Conservation (phyloP, 2,888 invertebrate genomes). For the Metacarcinus magister region DNA sequence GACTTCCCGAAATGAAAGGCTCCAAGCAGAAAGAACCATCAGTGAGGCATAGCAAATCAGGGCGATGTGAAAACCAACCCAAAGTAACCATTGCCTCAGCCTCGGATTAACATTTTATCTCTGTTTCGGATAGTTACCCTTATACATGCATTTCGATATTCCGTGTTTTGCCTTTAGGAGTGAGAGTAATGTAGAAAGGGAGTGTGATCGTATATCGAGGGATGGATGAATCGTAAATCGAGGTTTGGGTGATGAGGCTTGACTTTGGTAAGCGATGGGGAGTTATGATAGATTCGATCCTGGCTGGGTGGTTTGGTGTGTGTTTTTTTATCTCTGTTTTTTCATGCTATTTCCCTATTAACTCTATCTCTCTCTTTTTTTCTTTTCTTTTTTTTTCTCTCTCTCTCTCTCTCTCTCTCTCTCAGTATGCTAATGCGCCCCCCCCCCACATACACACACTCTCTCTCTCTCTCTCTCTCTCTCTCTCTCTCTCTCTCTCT, state of each 20-base stretch:
- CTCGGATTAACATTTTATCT: neutral
- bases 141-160: neutral
- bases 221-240: too few relatives aligned
- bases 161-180: neutral
- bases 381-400: too few relatives aligned
- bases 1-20: neutral
- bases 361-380: too few relatives aligned
- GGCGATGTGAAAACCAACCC: neutral
- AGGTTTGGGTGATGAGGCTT: too few relatives aligned
- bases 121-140: neutral
- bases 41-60: neutral
- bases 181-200: neutral
- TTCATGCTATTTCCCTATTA: neutral
- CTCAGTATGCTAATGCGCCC: too few relatives aligned
- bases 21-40: neutral
- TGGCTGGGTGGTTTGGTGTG: neutral
- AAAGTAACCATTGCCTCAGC: neutral
- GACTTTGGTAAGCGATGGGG: too few relatives aligned
- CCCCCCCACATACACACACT: too few relatives aligned
- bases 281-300: neutral
- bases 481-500: slow-evolving; percentile 26
- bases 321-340: neutral
- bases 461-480: neutral
- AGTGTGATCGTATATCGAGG: neutral
- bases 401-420: neutral